Evolutionary conservation across 2,888 invertebrate genomes (phyloP).

Genomic region (Andrena trimmerana): DNA sequence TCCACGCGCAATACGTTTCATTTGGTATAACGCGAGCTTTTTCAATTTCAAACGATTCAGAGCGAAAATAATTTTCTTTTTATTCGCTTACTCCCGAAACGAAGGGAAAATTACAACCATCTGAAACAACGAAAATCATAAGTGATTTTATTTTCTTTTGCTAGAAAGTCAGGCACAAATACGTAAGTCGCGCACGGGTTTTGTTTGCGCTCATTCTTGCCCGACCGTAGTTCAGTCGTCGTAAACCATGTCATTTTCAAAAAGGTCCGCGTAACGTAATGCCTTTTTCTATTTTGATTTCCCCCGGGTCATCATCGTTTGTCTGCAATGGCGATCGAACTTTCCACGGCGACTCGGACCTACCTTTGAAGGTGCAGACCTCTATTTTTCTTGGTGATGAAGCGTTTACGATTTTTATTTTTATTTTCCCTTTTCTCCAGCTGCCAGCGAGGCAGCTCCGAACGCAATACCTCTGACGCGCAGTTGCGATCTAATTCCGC

Average conservation of each 20-base stretch:
- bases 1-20: not conserved
- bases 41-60: not conserved
- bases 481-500: not conserved
- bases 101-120: not conserved
- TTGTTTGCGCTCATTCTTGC: not conserved
- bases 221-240: not conserved
- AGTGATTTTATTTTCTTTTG: not conserved
- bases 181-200: not conserved
- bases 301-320: slow-evolving; percentile 54
- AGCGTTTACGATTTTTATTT: slow-evolving; percentile 11
- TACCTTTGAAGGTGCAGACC: not conserved
- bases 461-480: no score
- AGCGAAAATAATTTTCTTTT: not conserved
- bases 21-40: not conserved
- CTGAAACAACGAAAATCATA: not conserved
- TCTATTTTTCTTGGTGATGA: slow-evolving; percentile 30
- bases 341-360: slow-evolving; percentile 24
- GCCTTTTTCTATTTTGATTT: slow-evolving; percentile 57
- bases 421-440: no score
- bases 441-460: not conserved
- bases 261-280: slow-evolving; percentile 21
- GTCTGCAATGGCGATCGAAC: slow-evolving; percentile 42
- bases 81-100: not conserved
- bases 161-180: not conserved
- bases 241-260: slow-evolving; percentile 20